A percentile compares a stretch with the other conserved stretches of the same genome.
Evolutionary conservation across 2,113 vertebrate genomes (phyloP).

Genomic region (Psittacus erithacus): DNA sequence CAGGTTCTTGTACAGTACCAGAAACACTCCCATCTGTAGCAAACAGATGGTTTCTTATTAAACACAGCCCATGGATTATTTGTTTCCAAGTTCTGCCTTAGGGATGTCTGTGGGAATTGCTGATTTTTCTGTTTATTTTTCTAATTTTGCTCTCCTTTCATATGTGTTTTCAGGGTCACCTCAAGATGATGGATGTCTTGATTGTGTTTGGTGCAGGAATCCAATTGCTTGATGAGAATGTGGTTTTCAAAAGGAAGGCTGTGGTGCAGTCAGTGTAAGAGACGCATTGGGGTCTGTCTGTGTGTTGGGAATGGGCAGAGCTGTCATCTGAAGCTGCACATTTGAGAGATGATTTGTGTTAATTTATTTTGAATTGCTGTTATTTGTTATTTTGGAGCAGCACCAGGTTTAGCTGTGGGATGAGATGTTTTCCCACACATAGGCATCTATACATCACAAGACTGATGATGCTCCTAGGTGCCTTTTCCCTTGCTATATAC

Average conservation of each 20-base stretch:
- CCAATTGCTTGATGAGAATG: neutral
- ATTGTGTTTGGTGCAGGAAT: neutral
- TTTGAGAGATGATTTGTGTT: neutral
- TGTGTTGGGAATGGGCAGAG: neutral
- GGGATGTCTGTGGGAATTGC: neutral
- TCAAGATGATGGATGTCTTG: neutral
- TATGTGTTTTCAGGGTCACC: neutral
- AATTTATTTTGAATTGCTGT: neutral
- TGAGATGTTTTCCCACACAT: neutral
- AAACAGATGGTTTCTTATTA: neutral
- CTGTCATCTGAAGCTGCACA: neutral
- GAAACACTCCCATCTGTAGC: neutral
- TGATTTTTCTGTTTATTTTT: neutral
- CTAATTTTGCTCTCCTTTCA: neutral
- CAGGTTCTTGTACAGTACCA: neutral
- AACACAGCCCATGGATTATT: neutral
- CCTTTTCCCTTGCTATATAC: neutral
- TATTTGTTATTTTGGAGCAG: neutral
- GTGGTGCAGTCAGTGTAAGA: neutral
- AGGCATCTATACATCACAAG: neutral
- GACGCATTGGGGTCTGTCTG: too few relatives aligned
- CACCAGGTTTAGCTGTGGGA: neutral
- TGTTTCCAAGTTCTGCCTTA: neutral
- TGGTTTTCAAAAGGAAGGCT: neutral
- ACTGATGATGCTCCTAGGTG: neutral